A percentile compares a stretch with the other conserved stretches of the same genome.
These are phyloP conservation scores for Stenotaenia linearis DNA, from an alignment of 2,888 invertebrate species.

Conservation along the genomic window DNA sequence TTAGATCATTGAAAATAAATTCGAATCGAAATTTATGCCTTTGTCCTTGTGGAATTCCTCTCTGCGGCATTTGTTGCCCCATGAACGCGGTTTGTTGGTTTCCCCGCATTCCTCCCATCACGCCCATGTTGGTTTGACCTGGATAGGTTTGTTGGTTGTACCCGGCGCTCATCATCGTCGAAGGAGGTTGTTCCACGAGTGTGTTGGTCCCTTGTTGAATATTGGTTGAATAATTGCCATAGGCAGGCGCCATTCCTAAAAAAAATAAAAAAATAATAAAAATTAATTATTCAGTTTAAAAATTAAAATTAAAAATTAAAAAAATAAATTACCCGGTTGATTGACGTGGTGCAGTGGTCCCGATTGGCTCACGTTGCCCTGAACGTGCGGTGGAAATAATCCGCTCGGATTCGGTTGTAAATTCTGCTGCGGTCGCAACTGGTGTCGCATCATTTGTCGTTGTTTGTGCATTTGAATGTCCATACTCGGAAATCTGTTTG, in stretches of 20 bases:
- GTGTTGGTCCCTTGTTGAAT: constrained; percentile 34
- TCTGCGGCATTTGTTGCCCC: constrained; percentile 35
- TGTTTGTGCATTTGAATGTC: constrained; percentile 35
- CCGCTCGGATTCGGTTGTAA: constrained; percentile 27
- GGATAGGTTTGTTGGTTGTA: constrained; percentile 33
- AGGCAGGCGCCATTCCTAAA: constrained; percentile 33
- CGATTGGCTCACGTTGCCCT: constrained; percentile 32
- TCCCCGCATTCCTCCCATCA: constrained; percentile 36
- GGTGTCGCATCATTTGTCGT: constrained; percentile 35
- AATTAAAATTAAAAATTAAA: not conserved
- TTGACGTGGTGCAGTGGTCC: constrained; percentile 35
- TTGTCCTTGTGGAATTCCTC: constrained; percentile 33
- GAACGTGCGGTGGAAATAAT: constrained; percentile 36
- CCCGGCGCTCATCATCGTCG: constrained; percentile 30
- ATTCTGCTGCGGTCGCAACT: constrained; percentile 33
- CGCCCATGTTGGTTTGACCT: constrained; percentile 29
- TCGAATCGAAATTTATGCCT: too few relatives aligned
- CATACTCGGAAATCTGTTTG: constrained; percentile 33
- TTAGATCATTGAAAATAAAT: too few relatives aligned
- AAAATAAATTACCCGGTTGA: constrained; percentile 36
- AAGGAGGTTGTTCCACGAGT: constrained; percentile 29
- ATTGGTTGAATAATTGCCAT: constrained; percentile 32
- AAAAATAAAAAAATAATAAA: constrained; percentile 6
- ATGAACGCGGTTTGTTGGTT: constrained; percentile 33
- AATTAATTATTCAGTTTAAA: not conserved